Evolutionary conservation across 2,888 invertebrate species (phyloP).

Genomic region (Pseudolycoriella hygida): DNA sequence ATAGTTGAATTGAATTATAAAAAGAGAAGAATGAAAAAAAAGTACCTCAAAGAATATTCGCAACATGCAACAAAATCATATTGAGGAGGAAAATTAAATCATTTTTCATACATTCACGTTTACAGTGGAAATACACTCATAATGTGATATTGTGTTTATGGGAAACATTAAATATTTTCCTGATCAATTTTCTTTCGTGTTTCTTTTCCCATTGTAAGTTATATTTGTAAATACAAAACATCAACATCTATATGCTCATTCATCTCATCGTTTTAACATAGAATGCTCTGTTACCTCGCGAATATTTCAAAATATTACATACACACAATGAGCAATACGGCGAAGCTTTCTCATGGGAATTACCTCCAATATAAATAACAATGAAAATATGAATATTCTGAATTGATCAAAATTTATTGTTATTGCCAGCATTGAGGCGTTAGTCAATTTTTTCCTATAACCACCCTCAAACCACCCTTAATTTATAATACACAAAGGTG

Average conservation of each 20-base stretch:
- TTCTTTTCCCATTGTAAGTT: neutral
- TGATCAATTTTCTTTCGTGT: neutral
- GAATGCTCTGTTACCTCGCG: too few relatives aligned
- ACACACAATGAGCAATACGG: neutral
- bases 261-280: neutral
- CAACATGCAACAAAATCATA: neutral
- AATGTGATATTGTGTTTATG: neutral
- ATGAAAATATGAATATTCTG: constrained; percentile 8
- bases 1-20: neutral
- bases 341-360: constrained; percentile 1
- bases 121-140: neutral
- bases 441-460: constrained; percentile 8
- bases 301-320: neutral
- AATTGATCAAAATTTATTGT: constrained; percentile 12
- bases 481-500: too few relatives aligned
- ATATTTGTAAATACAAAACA: too few relatives aligned
- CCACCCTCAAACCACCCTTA: neutral
- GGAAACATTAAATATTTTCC: neutral
- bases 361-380: constrained; percentile 1
- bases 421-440: constrained; percentile 9
- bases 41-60: neutral
- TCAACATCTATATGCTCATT: neutral
- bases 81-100: neutral
- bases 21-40: neutral
- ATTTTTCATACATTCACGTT: neutral